Evolutionary conservation across 2,113 vertebrate genomes (phyloP), one percentile per base, ranked within the genome.

Genomic region (Macrotis lagotis): DNA sequence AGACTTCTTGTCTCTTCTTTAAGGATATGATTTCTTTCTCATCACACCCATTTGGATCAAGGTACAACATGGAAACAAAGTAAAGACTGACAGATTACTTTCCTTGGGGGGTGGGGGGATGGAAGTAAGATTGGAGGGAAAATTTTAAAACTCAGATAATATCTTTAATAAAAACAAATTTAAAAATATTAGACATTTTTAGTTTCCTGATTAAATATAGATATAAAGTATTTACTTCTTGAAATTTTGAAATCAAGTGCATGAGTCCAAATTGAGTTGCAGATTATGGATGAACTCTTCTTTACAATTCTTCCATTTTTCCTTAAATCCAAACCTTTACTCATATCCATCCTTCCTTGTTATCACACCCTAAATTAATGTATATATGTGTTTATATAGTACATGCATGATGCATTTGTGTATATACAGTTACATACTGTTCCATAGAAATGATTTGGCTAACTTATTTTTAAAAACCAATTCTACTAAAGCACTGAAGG

Each of bases 401-500:
- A 3, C 37, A 37, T 37, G 28, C 12, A 74, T 74, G 14, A 44
- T 83, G 14, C n/a, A 83, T 83, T 5, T 83, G 9, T 44, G 10
- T 22, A 44, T 8, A 44, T 44, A 44, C 19, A 83, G 19, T 44
- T 44, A 44, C n/a, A 55, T 28, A 24, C 19, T 9, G 24, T 83
- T 83, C 96, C 93, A 95, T 94, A 53, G 53, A 49, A 91, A 3
- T 92, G 83, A 51, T 90, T 93, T 91, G 93, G 91, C 51, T 94
- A 51, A 59, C 91, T 44, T 97, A 96, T 83, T 91, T 91, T 91
- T 90, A 94, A 96, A 94, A 88, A 44, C 89, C 1, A 37, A 95
- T 50, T 94, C 93, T 93, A 90, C 59, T 48, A 93, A 92, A 53
- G 95, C 53, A 94, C 88, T 90, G 25, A 94, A 95, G 92, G 53